These are phyloP conservation scores for Galeopterus variegatus DNA, from an alignment of 2,113 vertebrate genomes.

Conservation along the genomic window DNA sequence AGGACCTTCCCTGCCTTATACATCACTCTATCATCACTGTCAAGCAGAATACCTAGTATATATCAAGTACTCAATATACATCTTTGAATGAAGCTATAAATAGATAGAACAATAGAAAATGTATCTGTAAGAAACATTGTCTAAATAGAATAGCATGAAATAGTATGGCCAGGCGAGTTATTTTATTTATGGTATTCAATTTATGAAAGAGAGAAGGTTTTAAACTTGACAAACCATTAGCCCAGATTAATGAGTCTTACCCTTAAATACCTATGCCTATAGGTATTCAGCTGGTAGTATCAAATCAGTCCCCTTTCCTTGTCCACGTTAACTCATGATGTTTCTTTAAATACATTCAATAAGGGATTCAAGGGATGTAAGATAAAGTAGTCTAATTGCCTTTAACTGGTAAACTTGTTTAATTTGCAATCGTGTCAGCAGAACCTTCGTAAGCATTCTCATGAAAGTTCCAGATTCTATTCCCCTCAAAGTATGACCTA, in stretches of 20 bases:
- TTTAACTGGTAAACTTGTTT: accelerated
- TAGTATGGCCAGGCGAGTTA: background rate
- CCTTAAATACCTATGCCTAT: background rate
- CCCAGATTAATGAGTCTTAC: background rate
- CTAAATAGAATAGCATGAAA: background rate
- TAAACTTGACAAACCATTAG: background rate
- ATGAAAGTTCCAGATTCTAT: background rate
- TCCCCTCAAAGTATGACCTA: background rate
- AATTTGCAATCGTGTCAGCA: background rate
- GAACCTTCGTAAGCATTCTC: background rate
- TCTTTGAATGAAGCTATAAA: background rate
- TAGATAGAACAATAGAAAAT: background rate
- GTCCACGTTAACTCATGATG: background rate
- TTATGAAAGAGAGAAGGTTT: background rate
- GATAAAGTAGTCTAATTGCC: background rate
- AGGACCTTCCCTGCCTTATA: background rate
- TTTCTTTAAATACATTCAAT: slow-evolving; percentile 2
- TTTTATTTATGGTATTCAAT: background rate
- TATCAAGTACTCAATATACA: background rate
- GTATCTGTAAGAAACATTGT: background rate
- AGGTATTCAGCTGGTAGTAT: background rate
- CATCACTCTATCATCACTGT: background rate
- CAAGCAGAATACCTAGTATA: background rate
- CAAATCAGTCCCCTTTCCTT: background rate
- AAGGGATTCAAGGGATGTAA: background rate